phyloP scores from a whole-genome alignment of 2,888 invertebrate genomes.

The Phlogophora meticulosa region DNA sequence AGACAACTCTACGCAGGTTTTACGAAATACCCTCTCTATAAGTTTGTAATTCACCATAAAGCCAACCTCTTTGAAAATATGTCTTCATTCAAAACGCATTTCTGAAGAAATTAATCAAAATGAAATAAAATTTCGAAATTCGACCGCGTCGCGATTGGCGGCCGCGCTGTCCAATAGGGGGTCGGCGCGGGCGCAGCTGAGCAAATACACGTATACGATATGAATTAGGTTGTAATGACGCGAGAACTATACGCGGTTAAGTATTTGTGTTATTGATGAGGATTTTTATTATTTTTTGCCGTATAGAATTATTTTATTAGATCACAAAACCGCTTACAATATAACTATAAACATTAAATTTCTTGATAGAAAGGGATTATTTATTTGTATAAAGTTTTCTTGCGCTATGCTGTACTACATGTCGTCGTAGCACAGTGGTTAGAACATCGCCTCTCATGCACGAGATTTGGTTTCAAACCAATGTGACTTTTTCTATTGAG shows the following conservation, averaged over 20 bases:
- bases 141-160: slow-evolving; percentile 66
- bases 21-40: no score
- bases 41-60: not conserved
- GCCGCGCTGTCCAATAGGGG: slow-evolving; percentile 63
- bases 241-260: slow-evolving; percentile 30
- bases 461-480: no score
- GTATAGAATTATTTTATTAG: slow-evolving; percentile 4
- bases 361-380: not conserved
- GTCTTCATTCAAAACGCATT: not conserved
- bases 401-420: no score
- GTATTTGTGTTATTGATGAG: slow-evolving; percentile 33
- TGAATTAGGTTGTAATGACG: slow-evolving; percentile 69
- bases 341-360: not conserved
- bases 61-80: not conserved
- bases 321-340: not conserved
- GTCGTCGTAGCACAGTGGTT: no score
- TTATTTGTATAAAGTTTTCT: not conserved
- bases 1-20: no score
- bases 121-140: slow-evolving; percentile 66
- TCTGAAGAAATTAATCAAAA: slow-evolving; percentile 41
- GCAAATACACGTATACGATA: slow-evolving; percentile 64
- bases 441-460: no score
- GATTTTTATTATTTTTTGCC: slow-evolving; percentile 22
- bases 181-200: slow-evolving; percentile 63
- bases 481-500: no score